Conservation (phyloP, 2,113 vertebrate genomes). For the Lota lota region DNA sequence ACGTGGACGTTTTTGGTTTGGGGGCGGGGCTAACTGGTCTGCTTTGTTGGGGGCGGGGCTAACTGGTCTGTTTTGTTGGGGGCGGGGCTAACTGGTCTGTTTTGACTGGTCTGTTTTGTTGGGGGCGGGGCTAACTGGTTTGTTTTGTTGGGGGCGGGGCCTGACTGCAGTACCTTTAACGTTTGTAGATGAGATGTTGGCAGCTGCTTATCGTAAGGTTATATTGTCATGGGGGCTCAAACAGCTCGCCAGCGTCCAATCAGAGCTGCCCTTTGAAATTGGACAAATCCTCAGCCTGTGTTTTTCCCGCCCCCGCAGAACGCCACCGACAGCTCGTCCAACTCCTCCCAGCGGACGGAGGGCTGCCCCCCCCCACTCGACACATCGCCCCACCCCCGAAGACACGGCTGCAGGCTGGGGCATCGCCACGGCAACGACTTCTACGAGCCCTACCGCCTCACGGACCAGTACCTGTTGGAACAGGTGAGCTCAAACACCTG, state of each 20-base stretch:
- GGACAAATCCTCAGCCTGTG: slow-evolving; percentile 59
- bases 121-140: no score
- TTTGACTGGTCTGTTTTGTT: no score
- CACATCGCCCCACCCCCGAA: slow-evolving; percentile 83
- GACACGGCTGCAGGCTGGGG: slow-evolving; percentile 83
- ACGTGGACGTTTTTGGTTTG: no score
- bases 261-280: background rate
- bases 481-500: slow-evolving; percentile 77
- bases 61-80: no score
- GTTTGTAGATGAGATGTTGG: no score
- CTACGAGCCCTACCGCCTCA: slow-evolving; percentile 80
- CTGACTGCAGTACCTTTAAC: no score
- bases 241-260: slow-evolving; percentile 38
- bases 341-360: slow-evolving; percentile 77
- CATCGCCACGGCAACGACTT: slow-evolving; percentile 83
- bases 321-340: slow-evolving; percentile 79
- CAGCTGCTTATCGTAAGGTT: no score
- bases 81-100: no score
- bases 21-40: no score
- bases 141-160: no score
- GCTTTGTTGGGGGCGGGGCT: no score
- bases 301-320: slow-evolving; percentile 71
- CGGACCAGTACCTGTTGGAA: slow-evolving; percentile 89
- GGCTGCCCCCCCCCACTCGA: slow-evolving; percentile 79
- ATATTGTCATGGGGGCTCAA: no score